A percentile compares a stretch with the other conserved stretches of the same genome.
phyloP scores from a whole-genome alignment of 2,888 invertebrate genomes.

The Mylabris sibirica region DNA sequence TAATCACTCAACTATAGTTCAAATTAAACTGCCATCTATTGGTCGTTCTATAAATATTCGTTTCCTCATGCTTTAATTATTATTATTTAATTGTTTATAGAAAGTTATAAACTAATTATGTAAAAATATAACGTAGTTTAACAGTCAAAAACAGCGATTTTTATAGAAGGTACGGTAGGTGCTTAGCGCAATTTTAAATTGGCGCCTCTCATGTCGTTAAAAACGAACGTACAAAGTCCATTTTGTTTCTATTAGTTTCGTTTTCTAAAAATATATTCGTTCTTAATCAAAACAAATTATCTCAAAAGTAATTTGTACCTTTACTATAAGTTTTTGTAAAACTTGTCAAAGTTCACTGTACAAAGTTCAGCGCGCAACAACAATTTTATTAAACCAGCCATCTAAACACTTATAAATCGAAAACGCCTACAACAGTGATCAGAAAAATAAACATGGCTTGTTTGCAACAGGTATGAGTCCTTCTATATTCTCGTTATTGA shows the following conservation, averaged over 20 bases:
- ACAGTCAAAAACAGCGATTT: too few species aligned
- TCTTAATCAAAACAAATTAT: too few species aligned
- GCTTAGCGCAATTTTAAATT: background rate
- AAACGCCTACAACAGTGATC: background rate
- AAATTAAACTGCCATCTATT: background rate
- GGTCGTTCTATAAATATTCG: background rate
- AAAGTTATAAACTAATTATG: too few species aligned
- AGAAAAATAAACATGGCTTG: constrained; percentile 25
- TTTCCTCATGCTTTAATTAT: too few species aligned
- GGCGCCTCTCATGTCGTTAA: background rate
- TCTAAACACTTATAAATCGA: background rate
- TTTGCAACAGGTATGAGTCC: constrained; percentile 28
- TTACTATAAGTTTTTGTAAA: background rate
- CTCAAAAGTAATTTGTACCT: background rate
- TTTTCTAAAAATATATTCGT: too few species aligned
- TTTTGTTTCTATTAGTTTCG: background rate
- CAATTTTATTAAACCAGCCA: background rate
- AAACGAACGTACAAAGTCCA: background rate
- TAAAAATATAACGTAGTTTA: too few species aligned
- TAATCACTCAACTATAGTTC: background rate
- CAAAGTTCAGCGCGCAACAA: constrained; percentile 12
- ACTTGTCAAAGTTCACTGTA: constrained; percentile 17
- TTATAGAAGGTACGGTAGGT: too few species aligned
- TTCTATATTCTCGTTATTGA: background rate
- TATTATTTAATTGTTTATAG: too few species aligned